Evolutionary conservation across 2,113 vertebrate species (phyloP).

Genomic region (Neotragus moschatus): DNA sequence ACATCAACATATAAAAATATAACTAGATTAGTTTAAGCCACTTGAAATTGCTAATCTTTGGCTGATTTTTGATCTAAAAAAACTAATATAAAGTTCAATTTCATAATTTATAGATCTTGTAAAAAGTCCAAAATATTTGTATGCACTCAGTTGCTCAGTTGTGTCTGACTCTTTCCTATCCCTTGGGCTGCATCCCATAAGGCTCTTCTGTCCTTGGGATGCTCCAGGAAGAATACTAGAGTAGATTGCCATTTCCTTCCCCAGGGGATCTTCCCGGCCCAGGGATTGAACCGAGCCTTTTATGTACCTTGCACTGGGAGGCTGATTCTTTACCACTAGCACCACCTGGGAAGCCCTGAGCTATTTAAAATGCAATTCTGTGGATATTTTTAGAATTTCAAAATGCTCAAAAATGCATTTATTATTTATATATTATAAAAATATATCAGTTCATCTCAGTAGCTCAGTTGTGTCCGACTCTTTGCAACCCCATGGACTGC

Average conservation of each 20-base stretch:
- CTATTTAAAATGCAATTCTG: neutral
- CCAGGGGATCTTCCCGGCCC: neutral
- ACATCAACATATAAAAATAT: neutral
- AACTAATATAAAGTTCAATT: neutral
- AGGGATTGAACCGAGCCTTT: neutral
- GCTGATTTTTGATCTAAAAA: neutral
- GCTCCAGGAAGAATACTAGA: neutral
- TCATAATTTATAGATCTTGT: neutral
- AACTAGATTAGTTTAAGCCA: neutral
- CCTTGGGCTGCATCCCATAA: neutral
- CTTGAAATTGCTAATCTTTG: neutral
- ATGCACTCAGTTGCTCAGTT: neutral
- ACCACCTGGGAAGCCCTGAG: neutral
- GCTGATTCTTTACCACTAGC: neutral
- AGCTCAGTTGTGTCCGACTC: accelerated
- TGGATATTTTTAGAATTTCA: neutral
- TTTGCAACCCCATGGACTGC: neutral
- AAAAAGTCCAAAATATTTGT: neutral
- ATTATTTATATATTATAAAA: neutral
- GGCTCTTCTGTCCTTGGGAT: neutral
- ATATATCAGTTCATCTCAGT: neutral
- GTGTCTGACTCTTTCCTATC: neutral
- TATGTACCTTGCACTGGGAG: neutral
- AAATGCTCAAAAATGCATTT: neutral
- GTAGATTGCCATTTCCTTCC: neutral